phyloP scores from a whole-genome alignment of 2,888 invertebrate species.

The Acholoe squamosa region DNA sequence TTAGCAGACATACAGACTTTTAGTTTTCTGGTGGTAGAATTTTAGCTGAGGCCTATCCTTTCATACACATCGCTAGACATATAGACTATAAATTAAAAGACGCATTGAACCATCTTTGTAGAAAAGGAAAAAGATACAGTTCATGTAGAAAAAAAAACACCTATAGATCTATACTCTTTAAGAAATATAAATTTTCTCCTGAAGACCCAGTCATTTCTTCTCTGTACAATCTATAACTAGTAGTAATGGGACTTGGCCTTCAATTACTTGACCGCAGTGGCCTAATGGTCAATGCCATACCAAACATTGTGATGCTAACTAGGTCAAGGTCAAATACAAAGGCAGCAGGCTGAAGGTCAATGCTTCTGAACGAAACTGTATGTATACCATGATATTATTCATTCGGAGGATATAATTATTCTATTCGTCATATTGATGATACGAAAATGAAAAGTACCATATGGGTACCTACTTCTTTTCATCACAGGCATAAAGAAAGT shows the following conservation, averaged over 20 bases:
- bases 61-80: not conserved
- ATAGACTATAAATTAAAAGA: not conserved
- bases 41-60: not conserved
- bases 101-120: not conserved
- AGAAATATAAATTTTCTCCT: constrained; percentile 29
- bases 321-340: not conserved
- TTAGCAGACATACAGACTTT: not conserved
- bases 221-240: constrained; percentile 34
- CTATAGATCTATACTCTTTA: not conserved
- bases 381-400: not conserved
- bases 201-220: not conserved
- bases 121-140: not conserved
- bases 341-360: not conserved
- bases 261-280: not conserved
- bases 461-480: not conserved
- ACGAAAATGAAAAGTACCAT: not conserved
- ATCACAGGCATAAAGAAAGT: constrained; percentile 16
- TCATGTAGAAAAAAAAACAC: not conserved
- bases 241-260: constrained; percentile 22
- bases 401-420: not conserved
- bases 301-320: not conserved
- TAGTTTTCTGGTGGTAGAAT: too few relatives aligned
- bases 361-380: not conserved
- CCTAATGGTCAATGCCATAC: not conserved
- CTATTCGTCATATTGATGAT: not conserved